Evolutionary conservation across 1,140 invertebrate genomes (phyloP), one percentile per base, ranked within the genome.

Genomic region (Halotydeus destructor): DNA sequence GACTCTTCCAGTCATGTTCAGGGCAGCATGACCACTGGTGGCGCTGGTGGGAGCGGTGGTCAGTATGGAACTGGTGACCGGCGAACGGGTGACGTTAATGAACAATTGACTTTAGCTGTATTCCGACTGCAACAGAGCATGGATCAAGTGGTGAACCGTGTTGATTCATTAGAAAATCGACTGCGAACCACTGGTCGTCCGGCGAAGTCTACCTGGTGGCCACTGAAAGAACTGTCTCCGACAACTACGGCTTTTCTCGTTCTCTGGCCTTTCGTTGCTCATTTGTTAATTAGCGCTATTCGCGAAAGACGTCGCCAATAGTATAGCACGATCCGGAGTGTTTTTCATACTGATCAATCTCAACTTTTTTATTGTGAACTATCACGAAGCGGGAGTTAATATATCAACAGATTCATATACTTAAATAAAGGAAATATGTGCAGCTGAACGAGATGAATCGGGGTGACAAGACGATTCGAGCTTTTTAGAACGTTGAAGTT

Each of bases 121-220:
- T 41, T 60, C n/a, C 52, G 58, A 5, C 50, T 67, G 24, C 65
- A 67, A 40, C 57, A 62, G 26, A 61, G 59, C 41, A 59, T 66
- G 55, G 57, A 59, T 37, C 52, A 50, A 45, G 61, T 66, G 14
- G 36, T 57, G 5, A 49, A 49, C 5, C 51, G 60, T 3, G 38
- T 61, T 3, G 52, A 59, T 35, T 51, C 53, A 3, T 38, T 61
- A 2, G 59, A 61, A 44, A 49, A 19, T 2, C 38, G 28, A 38
- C 11, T 38, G 9, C n/a, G 22, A 42, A 22, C 14, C 21, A n/a
- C 16, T 18, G 32, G 11, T 36, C 35, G 35, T 42, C 28, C 19
- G 42, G 52, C 43, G 49, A n/a, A 47, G 14, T 50, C 46, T n/a
- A 50, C 43, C 2, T 57, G 56, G 53, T 63, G 60, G 58, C 60